Evolutionary conservation across 2,797 vertebrate genomes (phyloP), one percentile per base, ranked within the genome.

Genomic region (Pseudochirops corinnae): DNA sequence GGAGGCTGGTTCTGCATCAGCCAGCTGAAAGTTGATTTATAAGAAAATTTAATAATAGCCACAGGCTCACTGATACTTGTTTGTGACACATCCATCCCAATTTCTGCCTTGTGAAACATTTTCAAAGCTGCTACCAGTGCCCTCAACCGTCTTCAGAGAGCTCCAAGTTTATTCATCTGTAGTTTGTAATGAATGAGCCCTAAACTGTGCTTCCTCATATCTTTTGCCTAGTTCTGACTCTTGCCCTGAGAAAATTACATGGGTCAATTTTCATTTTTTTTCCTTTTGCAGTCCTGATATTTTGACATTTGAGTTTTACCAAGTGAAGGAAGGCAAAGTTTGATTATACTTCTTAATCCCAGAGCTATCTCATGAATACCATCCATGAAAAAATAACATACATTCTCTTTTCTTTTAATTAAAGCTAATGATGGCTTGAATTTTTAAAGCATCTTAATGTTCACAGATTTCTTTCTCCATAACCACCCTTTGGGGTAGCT

Each of bases 71-170:
- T 97, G 96, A 94, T 98, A 96, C 95, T 96, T 93, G 62, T 98
- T 98, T 98, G 95, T 98, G 97, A 95, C 91, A 94, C 93, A 98
- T 98, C 97, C 95, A 46, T 98, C 98, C 95, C 96, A 95, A 93
- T 98, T 98, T 98, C 98, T 98, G 98, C 97, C 96, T 98, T 98
- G 94, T 98, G 98, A 97, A 98, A 97, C 93, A 82, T 90, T 98
- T 97, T 95, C 94, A 95, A 98, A 97, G 90, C 93, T 97, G 46
- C 93, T 94, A 46, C 93, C 92, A 62, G 46, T 97, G 96, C 50
- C 46, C 62, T 92, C 67, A 93, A 57, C 46, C 96, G 93, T 60
- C 13, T 95, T 97, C 94, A 93, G 96, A 92, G 6, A 98, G 21
- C 52, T 95, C 11, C 55, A 90, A 39, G 16, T 90, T 97, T 95